Base-by-base conservation (phyloP, 2,797 vertebrate genomes). In the Botia kubotai region DNA sequence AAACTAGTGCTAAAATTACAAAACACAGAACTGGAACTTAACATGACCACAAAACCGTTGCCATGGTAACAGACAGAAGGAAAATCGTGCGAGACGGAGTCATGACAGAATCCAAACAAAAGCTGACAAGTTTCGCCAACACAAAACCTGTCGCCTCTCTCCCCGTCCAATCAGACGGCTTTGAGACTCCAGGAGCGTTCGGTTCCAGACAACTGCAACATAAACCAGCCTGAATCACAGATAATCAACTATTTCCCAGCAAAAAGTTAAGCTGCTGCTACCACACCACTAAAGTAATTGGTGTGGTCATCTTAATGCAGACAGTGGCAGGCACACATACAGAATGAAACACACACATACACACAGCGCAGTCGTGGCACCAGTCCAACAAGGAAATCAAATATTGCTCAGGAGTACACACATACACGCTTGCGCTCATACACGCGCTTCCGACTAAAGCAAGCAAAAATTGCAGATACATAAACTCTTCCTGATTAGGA, bases 41-140 rank as follows among this genome's bases (percentile, higher is more conserved):
- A 68, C 52, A 58, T 19, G 17, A 50, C 72, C 65, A 79, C 79
- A 84, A 23, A 79, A 81, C 85, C 62, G 90, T 95, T 93, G 90
- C 93, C 89, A 93, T 93, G 90, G 93, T 90, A 91, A 94, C 92
- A 93, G 90, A 92, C 90, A 88, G 89, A 89, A 88, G 77, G 89
- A 90, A 88, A 93, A 91, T 84, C 86, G 84, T 88, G 89, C 85
- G 52, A 69, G 86, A 92, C 88, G 26, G 86, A 85, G 89, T 85
- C 80, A 84, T 87, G 46, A 75, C 88, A 79, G 89, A 91, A 87
- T 92, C 89, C 87, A 85, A 84, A 91, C 91, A 92, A 86, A 83
- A 50, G 87, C 88, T 84, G 82, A 87, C 89, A 87, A 87, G 72
- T 87, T 87, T 83, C 87, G 87, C 91, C 89, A 90, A 89, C 91